Base-by-base conservation (phyloP, 2,888 invertebrate species). In the Thyatira batis region DNA sequence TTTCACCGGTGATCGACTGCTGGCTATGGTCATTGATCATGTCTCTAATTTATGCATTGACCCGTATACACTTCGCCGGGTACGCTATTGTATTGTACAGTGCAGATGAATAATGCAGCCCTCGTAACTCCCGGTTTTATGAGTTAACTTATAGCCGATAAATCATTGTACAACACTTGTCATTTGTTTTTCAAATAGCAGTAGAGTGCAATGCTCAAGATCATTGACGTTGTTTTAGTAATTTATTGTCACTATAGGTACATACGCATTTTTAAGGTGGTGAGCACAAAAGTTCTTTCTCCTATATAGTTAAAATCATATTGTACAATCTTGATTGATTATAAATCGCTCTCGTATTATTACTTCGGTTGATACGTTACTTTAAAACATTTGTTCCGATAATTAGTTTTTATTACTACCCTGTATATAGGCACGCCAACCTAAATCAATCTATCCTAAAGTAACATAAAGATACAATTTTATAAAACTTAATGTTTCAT, bases 101-200 rank as follows among this genome's bases (percentile, higher is more conserved):
- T 70, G 64, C 70, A 69, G 73, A 79, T 85, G 80, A 82, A 82
- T 82, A 76, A 84, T 84, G 78, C 81, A 82, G 67, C 61, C 71
- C 73, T 72, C 75, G 76, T 82, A 75, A 75, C 73, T 78, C 65
- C 71, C 62, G 64, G 71, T 76, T 83, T 76, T 78, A 78, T 70
- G 73, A 72, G 68, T 71, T 69, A 69, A 70, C 70, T 63, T 67
- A 71, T 73, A 70, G 65, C 55, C 63, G 66, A 74, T 76, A 77
- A 80, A 76, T 78, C 73, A 78, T 62, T 53, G 53, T 33, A 57
- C 58, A 63, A 70, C 57, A 69, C 54, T 1, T 67, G 66, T 67
- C 63, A 66, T 64, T 69, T 69, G 64, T 65, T 61, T 57, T 17
- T 63, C 51, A 62, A 61, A 65, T 58, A 57, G 53, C 59, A 63